Conservation (phyloP, 2,797 vertebrate genomes). For the Scarus forsteni region DNA sequence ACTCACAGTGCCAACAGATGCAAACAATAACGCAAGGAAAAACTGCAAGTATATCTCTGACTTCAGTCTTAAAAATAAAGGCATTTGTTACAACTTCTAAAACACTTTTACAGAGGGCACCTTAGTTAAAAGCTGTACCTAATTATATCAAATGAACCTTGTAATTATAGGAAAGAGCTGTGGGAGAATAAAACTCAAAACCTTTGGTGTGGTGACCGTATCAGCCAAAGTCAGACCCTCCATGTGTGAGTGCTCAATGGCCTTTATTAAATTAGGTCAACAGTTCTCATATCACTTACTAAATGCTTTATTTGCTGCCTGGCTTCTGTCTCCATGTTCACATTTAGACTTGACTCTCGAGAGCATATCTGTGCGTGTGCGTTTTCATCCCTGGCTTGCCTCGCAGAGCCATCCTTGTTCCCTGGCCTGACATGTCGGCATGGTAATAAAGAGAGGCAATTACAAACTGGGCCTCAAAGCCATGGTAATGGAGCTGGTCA, state of each 20-base stretch:
- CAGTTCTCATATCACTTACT: slow-evolving; percentile 34
- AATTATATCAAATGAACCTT: slow-evolving; percentile 23
- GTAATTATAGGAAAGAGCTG: slow-evolving; percentile 6
- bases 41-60: too few relatives aligned
- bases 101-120: slow-evolving; percentile 8
- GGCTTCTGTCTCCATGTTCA: slow-evolving; percentile 31
- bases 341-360: slow-evolving; percentile 22
- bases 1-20: too few relatives aligned
- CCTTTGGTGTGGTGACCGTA: slow-evolving; percentile 27
- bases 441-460: slow-evolving; percentile 80
- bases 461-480: slow-evolving; percentile 77
- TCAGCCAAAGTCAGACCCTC: slow-evolving; percentile 30
- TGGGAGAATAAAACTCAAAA: slow-evolving; percentile 14
- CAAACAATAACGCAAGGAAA: too few relatives aligned
- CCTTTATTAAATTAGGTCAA: slow-evolving; percentile 46
- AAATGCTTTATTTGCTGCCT: slow-evolving; percentile 39
- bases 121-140: neutral
- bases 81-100: slow-evolving; percentile 7
- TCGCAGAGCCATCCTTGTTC: slow-evolving; percentile 59
- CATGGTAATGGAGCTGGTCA: slow-evolving; percentile 78
- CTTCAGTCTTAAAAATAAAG: neutral
- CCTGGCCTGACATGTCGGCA: slow-evolving; percentile 72
- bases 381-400: slow-evolving; percentile 27
- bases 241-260: slow-evolving; percentile 22
- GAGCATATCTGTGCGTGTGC: slow-evolving; percentile 6